Base-by-base conservation (phyloP, 2,797 vertebrate genomes). In the Enoplosus armatus region DNA sequence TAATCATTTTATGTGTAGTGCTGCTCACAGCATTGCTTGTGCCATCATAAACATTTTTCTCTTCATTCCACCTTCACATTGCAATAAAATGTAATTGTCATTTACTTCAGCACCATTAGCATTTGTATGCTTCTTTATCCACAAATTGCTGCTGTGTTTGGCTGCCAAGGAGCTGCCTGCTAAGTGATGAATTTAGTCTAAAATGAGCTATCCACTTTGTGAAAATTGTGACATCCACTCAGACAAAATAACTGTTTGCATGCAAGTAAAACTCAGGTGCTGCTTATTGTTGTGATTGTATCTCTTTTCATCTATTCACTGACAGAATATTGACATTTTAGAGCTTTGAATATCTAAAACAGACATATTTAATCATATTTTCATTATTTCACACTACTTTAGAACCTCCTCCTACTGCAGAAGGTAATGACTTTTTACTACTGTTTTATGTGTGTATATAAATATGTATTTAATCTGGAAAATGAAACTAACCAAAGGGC, bases 381-480 rank as follows among this genome's bases (percentile, higher is more conserved):
- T 68, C 1, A 31, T 76, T 26, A 4, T 77, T 75, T 75, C 39
- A 67, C 29, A 1, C 41, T 43, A n/a, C 16, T 2, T 41, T 56
- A 87, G 85, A 81, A 6, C 64, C 84, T 63, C 75, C 77, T 5
- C 10, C 75, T 26, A 41, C 48, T 5, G 29, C 63, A 48, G 86
- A 82, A 79, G 89, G 88, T 90, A 85, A 84, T 22, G 3, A n/a
- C 41, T 6, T 68, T 15, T 55, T 60, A 71, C 26, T 47, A 2
- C 24, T 27, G 8, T 50, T 54, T n/a, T n/a, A n/a, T n/a, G n/a
- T n/a, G n/a, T n/a, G n/a, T n/a, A n/a, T n/a, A n/a, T n/a, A n/a
- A n/a, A n/a, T n/a, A n/a, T n/a, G n/a, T n/a, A n/a, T n/a, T n/a
- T n/a, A n/a, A n/a, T n/a, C n/a, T n/a, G n/a, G n/a, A n/a, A n/a